Conservation (phyloP, 1,140 invertebrate species). For the Drosophila sucinea region DNA sequence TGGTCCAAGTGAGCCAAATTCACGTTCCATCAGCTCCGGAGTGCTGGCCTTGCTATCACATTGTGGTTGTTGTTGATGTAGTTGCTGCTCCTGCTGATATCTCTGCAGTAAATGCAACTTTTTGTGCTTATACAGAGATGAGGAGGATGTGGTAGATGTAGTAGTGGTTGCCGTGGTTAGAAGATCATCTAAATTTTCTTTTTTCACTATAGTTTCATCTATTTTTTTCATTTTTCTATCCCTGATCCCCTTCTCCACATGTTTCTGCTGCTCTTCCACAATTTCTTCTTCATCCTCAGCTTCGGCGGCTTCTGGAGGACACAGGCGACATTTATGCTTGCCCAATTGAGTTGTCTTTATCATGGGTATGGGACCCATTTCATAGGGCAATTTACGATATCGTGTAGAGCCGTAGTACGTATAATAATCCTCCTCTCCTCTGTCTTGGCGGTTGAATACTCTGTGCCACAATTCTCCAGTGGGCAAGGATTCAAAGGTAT, state of each 20-base stretch:
- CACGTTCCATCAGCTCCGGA: conserved; percentile 65
- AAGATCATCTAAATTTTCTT: conserved; percentile 36
- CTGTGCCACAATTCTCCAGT: conserved; percentile 90
- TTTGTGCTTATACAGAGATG: conserved; percentile 70
- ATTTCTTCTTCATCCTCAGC: neutral
- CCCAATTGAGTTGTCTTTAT: conserved; percentile 60
- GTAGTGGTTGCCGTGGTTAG: conserved; percentile 18
- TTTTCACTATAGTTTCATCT: conserved; percentile 32
- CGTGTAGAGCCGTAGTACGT: conserved; percentile 78
- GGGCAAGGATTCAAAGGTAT: conserved; percentile 90
- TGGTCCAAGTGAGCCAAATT: conserved; percentile 50
- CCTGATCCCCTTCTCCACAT: conserved; percentile 11
- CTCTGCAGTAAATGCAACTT: conserved; percentile 73
- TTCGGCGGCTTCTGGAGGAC: conserved; percentile 26
- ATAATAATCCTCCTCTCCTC: conserved; percentile 85
- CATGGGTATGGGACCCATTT: conserved; percentile 87
- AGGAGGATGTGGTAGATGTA: conserved; percentile 29
- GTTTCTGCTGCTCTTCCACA: conserved; percentile 17
- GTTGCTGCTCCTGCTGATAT: conserved; percentile 73
- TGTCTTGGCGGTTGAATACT: conserved; percentile 90
- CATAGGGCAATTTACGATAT: conserved; percentile 90
- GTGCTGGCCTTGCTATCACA: conserved; percentile 80
- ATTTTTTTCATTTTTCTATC: conserved; percentile 30
- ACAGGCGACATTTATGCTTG: conserved; percentile 74
- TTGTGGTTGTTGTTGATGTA: conserved; percentile 46